Evolutionary conservation across 2,113 vertebrate species (phyloP).

Genomic region (Thryonomys swinderianus): DNA sequence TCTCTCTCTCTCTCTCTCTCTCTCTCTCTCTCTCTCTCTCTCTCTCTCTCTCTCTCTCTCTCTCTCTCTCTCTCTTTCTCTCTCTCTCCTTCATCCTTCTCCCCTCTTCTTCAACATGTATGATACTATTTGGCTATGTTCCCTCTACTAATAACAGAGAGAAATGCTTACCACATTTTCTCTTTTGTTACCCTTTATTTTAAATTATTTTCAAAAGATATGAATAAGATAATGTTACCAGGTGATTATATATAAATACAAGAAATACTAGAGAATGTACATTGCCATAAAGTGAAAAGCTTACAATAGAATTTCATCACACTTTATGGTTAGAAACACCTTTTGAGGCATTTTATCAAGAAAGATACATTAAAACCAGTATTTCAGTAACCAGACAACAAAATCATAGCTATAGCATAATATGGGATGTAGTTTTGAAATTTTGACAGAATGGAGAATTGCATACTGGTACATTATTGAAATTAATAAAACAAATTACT

Average conservation of each 20-base stretch:
- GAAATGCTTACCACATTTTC: background rate
- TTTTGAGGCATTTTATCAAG: background rate
- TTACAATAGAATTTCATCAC: background rate
- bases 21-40: background rate
- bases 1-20: accelerated
- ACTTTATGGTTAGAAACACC: background rate
- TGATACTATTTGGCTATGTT: background rate
- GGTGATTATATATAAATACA: background rate
- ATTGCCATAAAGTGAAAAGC: background rate
- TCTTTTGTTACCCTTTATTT: background rate
- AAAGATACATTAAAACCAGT: background rate
- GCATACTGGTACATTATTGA: background rate
- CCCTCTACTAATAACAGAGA: background rate
- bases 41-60: background rate
- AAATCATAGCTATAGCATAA: background rate
- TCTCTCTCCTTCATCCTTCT: background rate
- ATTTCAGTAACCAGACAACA: background rate
- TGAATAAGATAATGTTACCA: slow-evolving; percentile 8
- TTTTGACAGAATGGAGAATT: background rate
- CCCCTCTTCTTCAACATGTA: background rate
- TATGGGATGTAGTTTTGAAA: background rate
- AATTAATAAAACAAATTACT: slow-evolving; percentile 6
- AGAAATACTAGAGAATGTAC: background rate
- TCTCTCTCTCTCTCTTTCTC: accelerated
- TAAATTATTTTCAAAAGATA: slow-evolving; percentile 11